A percentile compares a stretch with the other conserved stretches of the same genome.
Conservation (phyloP, 2,888 invertebrate species). For the Villa cingulata region DNA sequence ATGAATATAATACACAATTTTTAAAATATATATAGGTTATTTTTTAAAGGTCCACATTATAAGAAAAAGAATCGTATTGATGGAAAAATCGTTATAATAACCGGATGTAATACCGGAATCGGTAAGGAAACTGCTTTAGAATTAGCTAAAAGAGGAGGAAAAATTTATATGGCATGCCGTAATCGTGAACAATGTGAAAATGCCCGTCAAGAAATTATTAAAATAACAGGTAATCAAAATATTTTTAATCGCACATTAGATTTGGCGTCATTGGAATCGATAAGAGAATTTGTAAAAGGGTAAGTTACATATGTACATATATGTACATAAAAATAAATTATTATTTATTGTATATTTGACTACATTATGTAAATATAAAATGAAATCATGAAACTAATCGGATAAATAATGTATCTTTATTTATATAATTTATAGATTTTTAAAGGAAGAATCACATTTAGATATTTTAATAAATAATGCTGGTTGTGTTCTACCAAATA, state of each 20-base stretch:
- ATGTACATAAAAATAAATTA: too few relatives aligned
- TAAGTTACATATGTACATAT: too few relatives aligned
- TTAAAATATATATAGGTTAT: too few relatives aligned
- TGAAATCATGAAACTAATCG: too few relatives aligned
- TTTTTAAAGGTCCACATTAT: constrained; percentile 9
- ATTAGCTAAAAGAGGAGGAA: constrained; percentile 54
- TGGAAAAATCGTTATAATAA: constrained; percentile 50
- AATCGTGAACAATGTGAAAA: constrained; percentile 4
- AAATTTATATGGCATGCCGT: constrained; percentile 22
- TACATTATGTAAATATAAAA: too few relatives aligned
- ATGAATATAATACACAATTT: too few relatives aligned
- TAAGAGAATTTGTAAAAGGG: constrained; percentile 38
- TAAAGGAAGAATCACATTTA: constrained; percentile 3
- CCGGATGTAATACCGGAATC: constrained; percentile 64
- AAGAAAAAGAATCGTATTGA: constrained; percentile 31
- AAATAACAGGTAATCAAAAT: constrained; percentile 54
- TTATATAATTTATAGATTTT: constrained; percentile 1
- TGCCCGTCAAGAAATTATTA: constrained; percentile 50
- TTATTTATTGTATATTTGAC: too few relatives aligned
- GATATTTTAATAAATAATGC: constrained; percentile 7
- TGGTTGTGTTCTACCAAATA: constrained; percentile 27
- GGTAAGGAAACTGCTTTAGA: constrained; percentile 54
- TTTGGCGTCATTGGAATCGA: constrained; percentile 34
- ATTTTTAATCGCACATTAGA: constrained; percentile 42
- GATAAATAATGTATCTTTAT: too few relatives aligned